Conservation (phyloP, 2,888 invertebrate species). For the Cheilosia soror region DNA sequence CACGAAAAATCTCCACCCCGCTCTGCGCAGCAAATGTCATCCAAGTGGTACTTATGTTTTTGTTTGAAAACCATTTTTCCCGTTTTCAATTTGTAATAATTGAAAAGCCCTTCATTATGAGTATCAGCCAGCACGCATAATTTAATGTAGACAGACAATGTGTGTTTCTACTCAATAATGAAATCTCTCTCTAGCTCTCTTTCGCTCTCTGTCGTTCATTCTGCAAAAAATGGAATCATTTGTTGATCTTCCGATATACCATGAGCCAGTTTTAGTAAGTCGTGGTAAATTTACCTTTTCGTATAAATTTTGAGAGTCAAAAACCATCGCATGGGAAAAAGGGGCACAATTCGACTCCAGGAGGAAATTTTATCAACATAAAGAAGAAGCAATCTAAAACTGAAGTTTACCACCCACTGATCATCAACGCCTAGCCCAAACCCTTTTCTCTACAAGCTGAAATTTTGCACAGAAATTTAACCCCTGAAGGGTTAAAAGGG, state of each 20-base stretch:
- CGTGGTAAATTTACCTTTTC: too few relatives aligned
- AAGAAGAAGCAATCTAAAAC: too few relatives aligned
- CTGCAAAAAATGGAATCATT: conserved; percentile 47
- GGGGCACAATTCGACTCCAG: too few relatives aligned
- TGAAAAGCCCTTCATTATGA: conserved; percentile 38
- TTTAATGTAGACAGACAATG: conserved; percentile 47
- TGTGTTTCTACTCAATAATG: conserved; percentile 51
- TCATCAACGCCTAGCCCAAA: too few relatives aligned
- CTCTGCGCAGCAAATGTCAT: neutral
- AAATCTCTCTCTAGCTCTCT: conserved; percentile 29
- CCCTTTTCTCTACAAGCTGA: too few relatives aligned
- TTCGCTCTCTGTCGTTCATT: too few relatives aligned
- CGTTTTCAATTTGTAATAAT: conserved; percentile 24
- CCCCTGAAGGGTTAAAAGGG: too few relatives aligned
- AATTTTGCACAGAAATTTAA: too few relatives aligned
- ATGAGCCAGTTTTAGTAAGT: conserved; percentile 39
- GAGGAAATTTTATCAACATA: too few relatives aligned
- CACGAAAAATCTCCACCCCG: neutral
- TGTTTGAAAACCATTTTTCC: neutral
- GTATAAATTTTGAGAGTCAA: too few relatives aligned
- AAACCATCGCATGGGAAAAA: too few relatives aligned
- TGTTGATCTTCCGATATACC: conserved; percentile 67
- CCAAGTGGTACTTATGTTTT: neutral
- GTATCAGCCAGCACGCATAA: conserved; percentile 40
- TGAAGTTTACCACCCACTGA: too few relatives aligned